phyloP scores from a whole-genome alignment of 2,113 vertebrate genomes.

The Myotis davidii region DNA sequence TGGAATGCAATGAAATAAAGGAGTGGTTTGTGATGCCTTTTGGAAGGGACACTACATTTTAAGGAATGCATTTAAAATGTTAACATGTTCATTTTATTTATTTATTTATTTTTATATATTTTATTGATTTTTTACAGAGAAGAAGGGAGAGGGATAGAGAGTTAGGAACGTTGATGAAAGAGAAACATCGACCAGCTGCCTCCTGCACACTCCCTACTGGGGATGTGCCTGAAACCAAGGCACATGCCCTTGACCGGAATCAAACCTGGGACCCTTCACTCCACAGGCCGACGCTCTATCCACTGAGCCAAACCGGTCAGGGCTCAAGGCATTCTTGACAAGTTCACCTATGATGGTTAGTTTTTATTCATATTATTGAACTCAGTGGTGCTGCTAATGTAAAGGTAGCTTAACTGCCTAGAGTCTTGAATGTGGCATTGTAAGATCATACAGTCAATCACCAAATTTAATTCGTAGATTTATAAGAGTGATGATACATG shows the following conservation, averaged over 20 bases:
- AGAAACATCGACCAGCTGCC: too few relatives aligned
- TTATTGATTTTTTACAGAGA: too few relatives aligned
- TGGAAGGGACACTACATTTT: neutral
- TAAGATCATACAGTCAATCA: neutral
- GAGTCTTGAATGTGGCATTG: neutral
- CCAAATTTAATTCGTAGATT: neutral
- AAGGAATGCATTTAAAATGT: neutral
- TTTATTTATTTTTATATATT: too few relatives aligned
- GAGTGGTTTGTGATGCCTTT: neutral
- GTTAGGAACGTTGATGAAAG: too few relatives aligned
- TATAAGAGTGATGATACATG: neutral
- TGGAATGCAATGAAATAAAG: neutral
- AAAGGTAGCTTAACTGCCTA: neutral
- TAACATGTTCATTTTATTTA: neutral
- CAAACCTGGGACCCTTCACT: too few relatives aligned
- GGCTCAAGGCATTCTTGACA: too few relatives aligned
- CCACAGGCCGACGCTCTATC: too few relatives aligned
- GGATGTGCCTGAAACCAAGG: too few relatives aligned
- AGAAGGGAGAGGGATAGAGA: too few relatives aligned
- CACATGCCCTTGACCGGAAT: too few relatives aligned
- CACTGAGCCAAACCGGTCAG: too few relatives aligned
- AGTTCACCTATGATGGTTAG: neutral
- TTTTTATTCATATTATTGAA: neutral
- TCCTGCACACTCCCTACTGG: too few relatives aligned
- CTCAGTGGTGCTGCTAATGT: neutral